Percentiles rank a stretch among this genome's conserved stretches.
These are phyloP conservation scores for Eubasilissa splendida DNA, from an alignment of 2,888 invertebrate species.

Conservation along the genomic window DNA sequence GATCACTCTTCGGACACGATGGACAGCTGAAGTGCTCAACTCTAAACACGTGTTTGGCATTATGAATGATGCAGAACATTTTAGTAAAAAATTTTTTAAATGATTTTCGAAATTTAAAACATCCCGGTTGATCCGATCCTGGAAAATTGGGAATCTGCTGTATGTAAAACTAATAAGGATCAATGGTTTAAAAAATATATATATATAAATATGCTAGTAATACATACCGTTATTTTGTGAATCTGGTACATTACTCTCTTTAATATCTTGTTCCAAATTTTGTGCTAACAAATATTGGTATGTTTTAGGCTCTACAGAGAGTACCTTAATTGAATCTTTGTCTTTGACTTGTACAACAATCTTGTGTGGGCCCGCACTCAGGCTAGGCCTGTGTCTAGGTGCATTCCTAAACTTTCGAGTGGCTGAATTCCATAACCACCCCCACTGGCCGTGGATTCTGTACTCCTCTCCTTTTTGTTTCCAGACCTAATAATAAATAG, in stretches of 20 bases:
- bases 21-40: no score
- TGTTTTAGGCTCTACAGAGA: constrained; percentile 86
- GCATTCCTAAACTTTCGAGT: constrained; percentile 76
- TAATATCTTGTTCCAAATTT: constrained; percentile 65
- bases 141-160: no score
- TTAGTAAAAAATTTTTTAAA: no score
- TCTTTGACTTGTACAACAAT: constrained; percentile 84
- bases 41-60: no score
- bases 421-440: constrained; percentile 94
- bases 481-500: constrained; percentile 73
- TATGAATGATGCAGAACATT: no score
- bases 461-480: constrained; percentile 99
- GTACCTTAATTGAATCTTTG: constrained; percentile 79
- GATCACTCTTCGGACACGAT: no score
- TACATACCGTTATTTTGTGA: constrained; percentile 37
- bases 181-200: constrained; percentile 40
- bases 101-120: no score
- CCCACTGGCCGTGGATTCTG: constrained; percentile 95
- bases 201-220: not conserved
- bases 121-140: no score
- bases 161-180: not conserved
- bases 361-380: constrained; percentile 79
- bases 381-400: constrained; percentile 62
- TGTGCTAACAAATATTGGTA: constrained; percentile 80
- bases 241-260: constrained; percentile 59